Percentiles rank a stretch among this genome's conserved stretches.
These are phyloP conservation scores for Lycocorax pyrrhopterus DNA, from an alignment of 2,113 vertebrate species.

Conservation along the genomic window DNA sequence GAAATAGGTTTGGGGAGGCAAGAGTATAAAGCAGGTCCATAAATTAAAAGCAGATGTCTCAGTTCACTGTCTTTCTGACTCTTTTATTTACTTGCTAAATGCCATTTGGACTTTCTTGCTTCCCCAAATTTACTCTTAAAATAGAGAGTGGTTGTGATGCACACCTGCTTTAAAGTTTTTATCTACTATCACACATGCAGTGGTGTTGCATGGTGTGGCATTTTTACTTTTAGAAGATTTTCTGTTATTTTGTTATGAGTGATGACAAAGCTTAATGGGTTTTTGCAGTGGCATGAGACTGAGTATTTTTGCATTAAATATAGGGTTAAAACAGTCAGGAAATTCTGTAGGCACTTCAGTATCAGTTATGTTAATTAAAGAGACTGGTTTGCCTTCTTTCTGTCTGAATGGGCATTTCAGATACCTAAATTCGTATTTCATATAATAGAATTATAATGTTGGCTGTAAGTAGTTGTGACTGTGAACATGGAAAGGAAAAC, in stretches of 20 bases:
- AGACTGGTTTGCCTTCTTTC: neutral
- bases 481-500: neutral
- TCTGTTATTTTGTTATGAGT: neutral
- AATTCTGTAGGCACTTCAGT: neutral
- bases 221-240: neutral
- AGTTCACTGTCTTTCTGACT: neutral
- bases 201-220: neutral
- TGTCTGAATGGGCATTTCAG: neutral
- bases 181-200: neutral
- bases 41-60: neutral
- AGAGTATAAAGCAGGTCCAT: neutral
- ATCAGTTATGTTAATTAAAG: neutral
- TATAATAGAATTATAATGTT: neutral
- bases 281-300: neutral
- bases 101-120: neutral
- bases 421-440: neutral
- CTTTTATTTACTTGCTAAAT: neutral
- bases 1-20: neutral
- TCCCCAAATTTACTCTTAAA: neutral
- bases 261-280: neutral
- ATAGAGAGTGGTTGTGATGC: neutral
- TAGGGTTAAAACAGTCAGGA: neutral
- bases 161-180: neutral
- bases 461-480: neutral
- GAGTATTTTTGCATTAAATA: neutral